Base-by-base conservation (phyloP, 1,140 invertebrate species). In the Pygmarrhopalites habei region DNA sequence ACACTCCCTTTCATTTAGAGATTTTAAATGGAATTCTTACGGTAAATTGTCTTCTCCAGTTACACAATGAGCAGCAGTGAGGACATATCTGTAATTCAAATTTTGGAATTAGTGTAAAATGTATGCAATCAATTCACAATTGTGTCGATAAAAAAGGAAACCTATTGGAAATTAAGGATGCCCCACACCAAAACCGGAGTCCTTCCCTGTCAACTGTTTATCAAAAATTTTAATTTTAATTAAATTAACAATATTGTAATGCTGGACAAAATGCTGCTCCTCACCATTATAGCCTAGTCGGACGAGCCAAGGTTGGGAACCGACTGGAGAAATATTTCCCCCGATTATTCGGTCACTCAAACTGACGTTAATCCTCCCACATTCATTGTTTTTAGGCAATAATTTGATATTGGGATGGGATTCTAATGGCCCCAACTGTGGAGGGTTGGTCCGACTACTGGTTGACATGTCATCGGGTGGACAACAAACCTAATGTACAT, bases 401-500 rank as follows among this genome's bases (percentile, higher is more conserved):
- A 52, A 17, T 19, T 29, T 21, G 19, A 60, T 21, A 43, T 60
- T 60, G 7, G 46, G n/a, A 61, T 52, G 28, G 7, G 5, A 46
- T 32, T 49, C 46, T 17, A 39, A 4, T 47, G 26, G 4, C 58
- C 19, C 47, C 58, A 19, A 23, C n/a, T 44, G 14, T 51, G 39
- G 47, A 28, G 14, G n/a, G n/a, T n/a, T n/a, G 52, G 14, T 55
- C 5, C 5, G 17, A 55, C 17, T 55, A 5, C 12, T 55, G 52
- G 7, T 55, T 65, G 83, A 84, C 0, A 83, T 53, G 30, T 78
- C 76, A 15, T 82, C 84, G 12, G 12, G 12, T 49, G 14, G 12
- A 49, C 46, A 49, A 19, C 46, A 49, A 12, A 49, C 46, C 46
- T 41, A n/a, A n/a, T n/a, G n/a, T n/a, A n/a, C n/a, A n/a, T n/a